Conservation (phyloP, 2,888 invertebrate species). For the Callinectes sapidus region DNA sequence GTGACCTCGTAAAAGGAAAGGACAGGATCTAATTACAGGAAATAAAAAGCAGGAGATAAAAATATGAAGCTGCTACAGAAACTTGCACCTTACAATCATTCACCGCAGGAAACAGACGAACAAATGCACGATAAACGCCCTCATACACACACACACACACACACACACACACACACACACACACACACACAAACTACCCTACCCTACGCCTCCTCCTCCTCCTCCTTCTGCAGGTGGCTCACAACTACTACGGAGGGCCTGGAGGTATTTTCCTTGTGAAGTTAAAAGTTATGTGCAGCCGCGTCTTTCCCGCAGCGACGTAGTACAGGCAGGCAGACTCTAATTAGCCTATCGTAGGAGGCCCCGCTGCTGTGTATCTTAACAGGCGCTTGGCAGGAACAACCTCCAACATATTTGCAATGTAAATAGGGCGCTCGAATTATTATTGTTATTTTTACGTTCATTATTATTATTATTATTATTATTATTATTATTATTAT, state of each 20-base stretch:
- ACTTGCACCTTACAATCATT: background rate
- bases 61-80: background rate
- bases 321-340: background rate
- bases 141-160: background rate
- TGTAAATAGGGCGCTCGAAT: background rate
- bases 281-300: background rate
- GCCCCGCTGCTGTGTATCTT: background rate
- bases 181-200: too few relatives aligned
- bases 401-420: background rate
- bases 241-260: background rate
- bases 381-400: background rate
- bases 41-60: background rate
- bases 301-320: background rate
- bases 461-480: constrained; percentile 25
- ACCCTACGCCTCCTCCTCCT: background rate
- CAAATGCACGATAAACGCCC: background rate
- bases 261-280: background rate
- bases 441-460: background rate
- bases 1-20: background rate
- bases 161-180: background rate
- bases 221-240: background rate
- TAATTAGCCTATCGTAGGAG: constrained; percentile 4
- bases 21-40: background rate
- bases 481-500: constrained; percentile 21
- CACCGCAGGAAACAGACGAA: background rate